Base-by-base conservation (phyloP, 2,888 invertebrate species). In the Tromatobia lineatoria region DNA sequence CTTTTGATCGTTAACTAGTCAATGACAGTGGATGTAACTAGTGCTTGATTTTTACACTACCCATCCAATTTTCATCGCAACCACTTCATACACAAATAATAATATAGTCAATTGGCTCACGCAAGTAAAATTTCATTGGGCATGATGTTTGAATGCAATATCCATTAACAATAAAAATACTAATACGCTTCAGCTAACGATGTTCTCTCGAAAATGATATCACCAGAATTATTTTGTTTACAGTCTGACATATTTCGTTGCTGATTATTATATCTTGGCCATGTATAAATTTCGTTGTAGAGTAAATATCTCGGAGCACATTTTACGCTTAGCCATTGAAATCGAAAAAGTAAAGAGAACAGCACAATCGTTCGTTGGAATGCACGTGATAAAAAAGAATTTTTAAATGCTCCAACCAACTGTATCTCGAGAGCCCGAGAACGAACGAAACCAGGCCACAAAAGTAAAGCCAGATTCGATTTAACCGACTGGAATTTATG, bases 401-500 rank as follows among this genome's bases (percentile, higher is more conserved):
- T 38, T 74, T 61, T 34, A 6, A 61, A 74, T 47, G 34, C 61
- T 20, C 25, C 47, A n/a, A 45, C 29, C n/a, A 59, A 59, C 29
- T 29, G 59, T 13, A 29, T n/a, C 59, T 61, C 59, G 59, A 61
- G 59, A 29, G 34, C n/a, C 2, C 20, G 71, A 20, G 50, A 50
- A 29, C 13, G 18, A 8, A 18, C 54, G 25, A 18, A 47, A 13
- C 11, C 20, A 25, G 38, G 34, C 15, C n/a, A 38, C 38, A 38
- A 64, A 25, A 18, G 29, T 45, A 64, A 54, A 79, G 73, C 74
- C 47, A 59, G 66, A 80, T 74, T 67, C 80, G 67, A 74, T 74
- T 74, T 67, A 80, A 67, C 73, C 57, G 73, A 59, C 57, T 59
- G 80, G 67, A 79, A 80, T 80, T 74, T 67, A 80, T 80, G 67